A percentile compares a stretch with the other conserved stretches of the same genome.
These are phyloP conservation scores for Pitta sordida DNA, from an alignment of 2,113 vertebrate genomes.

Conservation along the genomic window DNA sequence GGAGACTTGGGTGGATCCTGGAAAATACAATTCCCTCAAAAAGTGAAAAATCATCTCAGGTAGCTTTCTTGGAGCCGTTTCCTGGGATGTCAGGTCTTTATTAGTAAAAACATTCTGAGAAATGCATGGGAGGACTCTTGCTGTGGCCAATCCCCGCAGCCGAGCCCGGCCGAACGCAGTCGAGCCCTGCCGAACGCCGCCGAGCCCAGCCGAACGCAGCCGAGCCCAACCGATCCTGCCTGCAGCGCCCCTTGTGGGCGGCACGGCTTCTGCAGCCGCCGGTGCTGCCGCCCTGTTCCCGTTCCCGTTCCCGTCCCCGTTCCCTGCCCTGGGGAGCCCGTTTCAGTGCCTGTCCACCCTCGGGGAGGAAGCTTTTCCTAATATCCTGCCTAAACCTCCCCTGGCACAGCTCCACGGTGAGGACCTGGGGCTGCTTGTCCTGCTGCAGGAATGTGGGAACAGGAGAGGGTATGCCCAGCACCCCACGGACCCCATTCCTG, in stretches of 20 bases:
- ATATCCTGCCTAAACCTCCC: not conserved
- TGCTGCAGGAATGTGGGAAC: not conserved
- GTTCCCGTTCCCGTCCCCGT: too few species aligned
- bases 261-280: not conserved
- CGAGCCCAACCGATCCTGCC: too few species aligned
- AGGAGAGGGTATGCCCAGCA: not conserved
- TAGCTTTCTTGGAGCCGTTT: not conserved
- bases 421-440: not conserved
- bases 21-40: not conserved
- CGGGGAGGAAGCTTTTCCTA: not conserved
- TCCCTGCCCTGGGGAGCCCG: not conserved
- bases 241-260: accelerated
- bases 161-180: too few species aligned
- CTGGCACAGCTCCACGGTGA: not conserved
- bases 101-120: not conserved
- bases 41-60: not conserved
- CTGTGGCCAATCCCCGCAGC: too few species aligned
- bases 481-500: not conserved
- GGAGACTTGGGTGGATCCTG: not conserved
- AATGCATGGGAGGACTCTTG: not conserved
- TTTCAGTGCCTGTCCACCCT: not conserved
- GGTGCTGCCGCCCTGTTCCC: not conserved
- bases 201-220: too few species aligned
- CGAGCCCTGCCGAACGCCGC: too few species aligned
- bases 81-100: not conserved